phyloP scores from a whole-genome alignment of 2,888 invertebrate species.

The Opisthograptis luteolata region DNA sequence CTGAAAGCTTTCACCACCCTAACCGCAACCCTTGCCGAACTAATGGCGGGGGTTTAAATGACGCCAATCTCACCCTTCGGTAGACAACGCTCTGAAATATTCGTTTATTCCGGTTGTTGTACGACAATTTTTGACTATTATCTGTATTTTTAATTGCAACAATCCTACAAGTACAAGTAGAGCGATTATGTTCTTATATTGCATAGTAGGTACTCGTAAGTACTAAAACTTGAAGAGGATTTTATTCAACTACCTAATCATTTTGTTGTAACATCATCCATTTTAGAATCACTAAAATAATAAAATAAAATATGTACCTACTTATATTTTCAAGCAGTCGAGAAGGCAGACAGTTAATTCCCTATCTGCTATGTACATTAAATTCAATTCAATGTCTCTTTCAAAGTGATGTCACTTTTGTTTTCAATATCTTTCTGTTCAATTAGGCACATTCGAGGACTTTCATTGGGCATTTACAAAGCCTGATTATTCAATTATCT shows the following conservation, averaged over 20 bases:
- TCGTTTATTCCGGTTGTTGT: slow-evolving; percentile 28
- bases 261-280: too few species aligned
- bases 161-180: neutral
- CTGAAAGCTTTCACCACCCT: slow-evolving; percentile 30
- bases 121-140: slow-evolving; percentile 7
- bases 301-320: too few species aligned
- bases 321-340: too few species aligned
- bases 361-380: neutral
- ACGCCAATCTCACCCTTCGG: slow-evolving; percentile 38
- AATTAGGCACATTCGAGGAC: slow-evolving; percentile 5
- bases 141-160: slow-evolving; percentile 7
- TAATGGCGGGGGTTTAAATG: slow-evolving; percentile 43
- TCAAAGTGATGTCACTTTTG: slow-evolving; percentile 10
- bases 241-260: too few species aligned
- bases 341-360: too few species aligned
- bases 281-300: too few species aligned
- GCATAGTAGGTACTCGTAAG: too few species aligned
- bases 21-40: slow-evolving; percentile 44
- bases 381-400: slow-evolving; percentile 2
- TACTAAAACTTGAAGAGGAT: too few species aligned
- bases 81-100: slow-evolving; percentile 32
- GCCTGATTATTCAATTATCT: slow-evolving; percentile 23
- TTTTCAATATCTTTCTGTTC: slow-evolving; percentile 7
- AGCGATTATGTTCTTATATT: too few species aligned
- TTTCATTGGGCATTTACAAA: slow-evolving; percentile 8